phyloP scores from a whole-genome alignment of 2,113 vertebrate genomes.

The Catagonus wagneri region DNA sequence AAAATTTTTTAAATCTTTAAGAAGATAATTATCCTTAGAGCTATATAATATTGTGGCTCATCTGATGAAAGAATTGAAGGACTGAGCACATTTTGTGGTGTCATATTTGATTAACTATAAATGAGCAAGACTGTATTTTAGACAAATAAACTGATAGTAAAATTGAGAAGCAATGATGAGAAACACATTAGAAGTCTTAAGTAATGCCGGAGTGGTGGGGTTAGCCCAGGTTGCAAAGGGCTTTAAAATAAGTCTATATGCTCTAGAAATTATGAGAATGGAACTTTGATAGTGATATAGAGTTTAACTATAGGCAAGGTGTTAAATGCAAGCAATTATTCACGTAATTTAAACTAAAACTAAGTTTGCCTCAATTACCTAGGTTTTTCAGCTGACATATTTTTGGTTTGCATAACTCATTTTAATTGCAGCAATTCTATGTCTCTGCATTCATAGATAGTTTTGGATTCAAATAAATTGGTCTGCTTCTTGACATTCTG shows the following conservation, averaged over 20 bases:
- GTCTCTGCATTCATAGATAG: neutral
- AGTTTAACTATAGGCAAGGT: neutral
- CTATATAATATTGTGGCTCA: neutral
- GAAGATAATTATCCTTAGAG: neutral
- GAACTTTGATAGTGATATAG: neutral
- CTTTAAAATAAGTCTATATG: neutral
- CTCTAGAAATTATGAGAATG: neutral
- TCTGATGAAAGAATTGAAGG: neutral
- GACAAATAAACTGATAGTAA: neutral
- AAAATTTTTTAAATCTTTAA: neutral
- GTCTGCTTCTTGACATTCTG: neutral
- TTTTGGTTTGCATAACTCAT: neutral
- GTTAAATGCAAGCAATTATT: neutral
- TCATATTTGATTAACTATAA: neutral
- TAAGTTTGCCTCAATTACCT: neutral
- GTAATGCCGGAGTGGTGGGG: neutral
- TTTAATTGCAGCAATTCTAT: conserved; percentile 43
- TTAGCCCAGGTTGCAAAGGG: neutral
- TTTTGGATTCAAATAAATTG: neutral
- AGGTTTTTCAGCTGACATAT: neutral
- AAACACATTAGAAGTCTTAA: neutral
- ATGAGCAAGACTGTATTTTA: neutral
- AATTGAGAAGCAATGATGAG: neutral
- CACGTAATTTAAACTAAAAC: conserved; percentile 43
- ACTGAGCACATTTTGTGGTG: neutral